Evolutionary conservation across 30 jellyfish, hydroid and myxozoan genomes (phyloP).

Genomic region (Haliclystus octoradiatus): DNA sequence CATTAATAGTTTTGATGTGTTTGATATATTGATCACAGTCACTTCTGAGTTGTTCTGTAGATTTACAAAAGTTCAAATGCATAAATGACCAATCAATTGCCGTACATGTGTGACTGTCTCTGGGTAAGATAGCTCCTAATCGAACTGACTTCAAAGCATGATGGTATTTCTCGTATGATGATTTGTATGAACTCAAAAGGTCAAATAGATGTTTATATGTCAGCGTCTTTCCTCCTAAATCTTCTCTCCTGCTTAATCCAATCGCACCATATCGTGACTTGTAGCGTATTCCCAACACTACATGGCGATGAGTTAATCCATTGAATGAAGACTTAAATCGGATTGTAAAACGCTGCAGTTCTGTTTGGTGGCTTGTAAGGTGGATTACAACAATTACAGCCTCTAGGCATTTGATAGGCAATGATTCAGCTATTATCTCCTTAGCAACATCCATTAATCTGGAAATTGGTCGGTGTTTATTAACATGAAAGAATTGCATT

Average conservation of each 20-base stretch:
- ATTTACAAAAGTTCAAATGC: too few species aligned
- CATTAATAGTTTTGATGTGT: too few species aligned
- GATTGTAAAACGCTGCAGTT: constrained; percentile 50
- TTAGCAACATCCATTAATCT: constrained; percentile 76
- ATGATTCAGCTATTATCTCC: constrained; percentile 56
- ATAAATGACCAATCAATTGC: constrained; percentile 66
- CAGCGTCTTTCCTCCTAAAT: constrained; percentile 60
- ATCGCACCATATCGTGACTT: constrained; percentile 59
- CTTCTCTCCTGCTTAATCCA: constrained; percentile 78
- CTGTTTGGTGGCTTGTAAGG: constrained; percentile 52
- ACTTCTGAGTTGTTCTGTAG: too few species aligned
- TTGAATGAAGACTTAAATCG: constrained; percentile 63
- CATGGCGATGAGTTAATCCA: constrained; percentile 60
- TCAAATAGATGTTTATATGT: constrained; percentile 36
- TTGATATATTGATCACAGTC: too few species aligned
- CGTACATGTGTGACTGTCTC: constrained; percentile 55
- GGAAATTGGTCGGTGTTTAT: constrained; percentile 57
- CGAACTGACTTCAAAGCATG: constrained; percentile 52
- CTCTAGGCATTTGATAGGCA: constrained; percentile 85
- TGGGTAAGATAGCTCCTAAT: constrained; percentile 44
- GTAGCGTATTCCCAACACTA: constrained; percentile 62
- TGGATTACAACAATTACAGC: constrained; percentile 66
- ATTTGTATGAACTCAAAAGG: constrained; percentile 37
- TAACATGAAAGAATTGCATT: constrained; percentile 65
- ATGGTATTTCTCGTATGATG: constrained; percentile 51